phyloP scores from a whole-genome alignment of 2,797 vertebrate species.

The Crax fasciolata region DNA sequence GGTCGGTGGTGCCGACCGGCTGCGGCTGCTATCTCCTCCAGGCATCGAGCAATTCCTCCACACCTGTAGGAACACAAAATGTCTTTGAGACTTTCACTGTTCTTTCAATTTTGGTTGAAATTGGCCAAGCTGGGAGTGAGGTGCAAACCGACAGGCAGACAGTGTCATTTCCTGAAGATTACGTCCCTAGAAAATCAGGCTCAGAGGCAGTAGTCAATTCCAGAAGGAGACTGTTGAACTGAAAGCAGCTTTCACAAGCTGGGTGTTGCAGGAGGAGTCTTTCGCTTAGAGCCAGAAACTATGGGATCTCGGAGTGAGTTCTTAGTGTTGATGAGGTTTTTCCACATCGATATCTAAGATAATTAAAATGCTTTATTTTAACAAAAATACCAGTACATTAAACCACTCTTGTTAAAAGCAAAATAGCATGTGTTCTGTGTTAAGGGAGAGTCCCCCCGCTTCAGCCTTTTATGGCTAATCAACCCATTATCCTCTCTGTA shows the following conservation, averaged over 20 bases:
- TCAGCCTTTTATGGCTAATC: not conserved
- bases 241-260: not conserved
- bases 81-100: not conserved
- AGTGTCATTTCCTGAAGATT: rapidly evolving
- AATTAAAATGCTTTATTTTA: conserved; percentile 46
- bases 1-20: not conserved
- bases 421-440: not conserved
- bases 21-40: not conserved
- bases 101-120: not conserved
- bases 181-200: not conserved
- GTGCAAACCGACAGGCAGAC: not conserved
- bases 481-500: not conserved
- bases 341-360: not conserved
- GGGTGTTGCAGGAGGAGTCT: not conserved
- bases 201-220: not conserved
- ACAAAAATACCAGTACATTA: conserved; percentile 22
- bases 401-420: not conserved
- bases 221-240: not conserved
- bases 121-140: not conserved
- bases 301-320: not conserved
- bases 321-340: conserved; percentile 23
- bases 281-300: conserved; percentile 17
- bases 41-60: not conserved
- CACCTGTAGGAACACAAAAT: not conserved
- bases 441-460: not conserved